These are phyloP conservation scores for Sarcophaga carnaria DNA, from an alignment of 2,888 invertebrate species.

Conservation along the genomic window DNA sequence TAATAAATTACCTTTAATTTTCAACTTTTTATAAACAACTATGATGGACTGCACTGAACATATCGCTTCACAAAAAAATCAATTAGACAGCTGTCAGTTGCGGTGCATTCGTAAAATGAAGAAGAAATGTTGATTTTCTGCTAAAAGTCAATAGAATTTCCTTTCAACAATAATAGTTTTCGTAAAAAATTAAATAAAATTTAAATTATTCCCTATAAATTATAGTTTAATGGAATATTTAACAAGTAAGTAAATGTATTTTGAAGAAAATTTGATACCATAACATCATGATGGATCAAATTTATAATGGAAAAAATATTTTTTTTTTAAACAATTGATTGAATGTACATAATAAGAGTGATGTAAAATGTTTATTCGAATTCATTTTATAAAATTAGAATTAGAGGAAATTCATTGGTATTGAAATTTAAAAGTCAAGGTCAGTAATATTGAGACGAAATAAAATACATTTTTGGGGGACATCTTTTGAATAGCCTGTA, in stretches of 20 bases:
- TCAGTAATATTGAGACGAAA: slow-evolving; percentile 33
- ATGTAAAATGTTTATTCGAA: slow-evolving; percentile 14
- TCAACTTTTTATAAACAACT: not conserved
- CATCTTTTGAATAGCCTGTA: not conserved
- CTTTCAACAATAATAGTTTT: not conserved
- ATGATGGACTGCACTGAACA: slow-evolving; percentile 6
- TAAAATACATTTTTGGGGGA: not conserved
- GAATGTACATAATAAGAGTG: slow-evolving; percentile 4
- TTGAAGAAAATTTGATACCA: not conserved
- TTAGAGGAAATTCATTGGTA: slow-evolving; percentile 2
- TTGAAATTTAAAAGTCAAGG: slow-evolving; percentile 51
- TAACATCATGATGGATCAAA: not conserved
- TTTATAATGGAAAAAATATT: not conserved
- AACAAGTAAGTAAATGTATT: slow-evolving; percentile 46
- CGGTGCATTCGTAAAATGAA: slow-evolving; percentile 25
- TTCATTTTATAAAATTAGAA: not conserved
- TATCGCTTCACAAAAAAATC: not conserved
- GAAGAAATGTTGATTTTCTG: slow-evolving; percentile 14
- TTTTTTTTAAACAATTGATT: slow-evolving; percentile 10
- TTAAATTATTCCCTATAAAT: slow-evolving; percentile 6
- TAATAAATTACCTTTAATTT: too few relatives aligned
- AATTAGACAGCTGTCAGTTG: slow-evolving; percentile 36
- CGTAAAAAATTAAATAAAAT: slow-evolving; percentile 33
- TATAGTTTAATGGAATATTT: slow-evolving; percentile 30
- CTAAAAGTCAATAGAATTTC: not conserved